Percentiles rank a stretch among this genome's conserved stretches.
Evolutionary conservation across 2,888 invertebrate species (phyloP).

Genomic region (Lypha dubia): DNA sequence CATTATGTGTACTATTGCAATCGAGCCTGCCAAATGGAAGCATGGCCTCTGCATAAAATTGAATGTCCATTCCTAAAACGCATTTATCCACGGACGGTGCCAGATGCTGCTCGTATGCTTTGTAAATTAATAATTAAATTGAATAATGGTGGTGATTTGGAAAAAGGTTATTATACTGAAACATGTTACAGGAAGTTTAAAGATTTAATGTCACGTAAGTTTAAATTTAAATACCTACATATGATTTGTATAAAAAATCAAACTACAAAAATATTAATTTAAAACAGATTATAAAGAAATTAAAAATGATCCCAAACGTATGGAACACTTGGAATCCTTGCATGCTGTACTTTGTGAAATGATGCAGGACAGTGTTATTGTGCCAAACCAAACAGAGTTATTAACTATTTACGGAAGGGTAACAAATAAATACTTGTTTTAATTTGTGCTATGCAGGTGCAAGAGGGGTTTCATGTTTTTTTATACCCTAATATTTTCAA

Average conservation of each 20-base stretch:
- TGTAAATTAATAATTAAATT: conserved; percentile 87
- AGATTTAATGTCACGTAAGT: conserved; percentile 95
- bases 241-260: not conserved
- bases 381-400: conserved; percentile 91
- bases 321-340: conserved; percentile 91
- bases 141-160: conserved; percentile 87
- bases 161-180: conserved; percentile 88
- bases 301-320: conserved; percentile 88
- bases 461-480: too few relatives aligned
- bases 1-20: conserved; percentile 93
- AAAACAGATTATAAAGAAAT: conserved; percentile 91
- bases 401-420: conserved; percentile 95
- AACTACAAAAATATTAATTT: not conserved
- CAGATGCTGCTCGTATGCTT: conserved; percentile 92
- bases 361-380: conserved; percentile 86
- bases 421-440: conserved; percentile 77
- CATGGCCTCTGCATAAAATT: conserved; percentile 92
- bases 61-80: conserved; percentile 92
- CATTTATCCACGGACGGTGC: conserved; percentile 88
- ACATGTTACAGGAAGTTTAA: conserved; percentile 90
- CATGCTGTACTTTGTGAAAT: conserved; percentile 89
- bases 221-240: not conserved
- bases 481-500: not conserved
- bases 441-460: not conserved
- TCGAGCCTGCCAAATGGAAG: conserved; percentile 90